A percentile compares a stretch with the other conserved stretches of the same genome.
Conservation (phyloP, 2,113 vertebrate species). For the Baryphthengus martii region DNA sequence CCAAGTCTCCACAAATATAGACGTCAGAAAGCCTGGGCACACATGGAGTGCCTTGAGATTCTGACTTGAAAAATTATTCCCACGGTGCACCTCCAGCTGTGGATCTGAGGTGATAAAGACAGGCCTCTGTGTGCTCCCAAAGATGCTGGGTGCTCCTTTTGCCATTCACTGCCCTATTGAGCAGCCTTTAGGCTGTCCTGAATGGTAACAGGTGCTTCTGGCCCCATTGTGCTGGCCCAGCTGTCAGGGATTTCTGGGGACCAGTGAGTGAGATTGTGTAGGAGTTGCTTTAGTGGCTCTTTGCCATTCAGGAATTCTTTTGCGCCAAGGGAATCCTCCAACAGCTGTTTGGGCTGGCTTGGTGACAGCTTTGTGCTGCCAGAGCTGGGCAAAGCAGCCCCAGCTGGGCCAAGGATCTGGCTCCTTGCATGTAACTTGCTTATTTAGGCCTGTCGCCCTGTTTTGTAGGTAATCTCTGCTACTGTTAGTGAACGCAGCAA, state of each 20-base stretch:
- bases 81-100: constrained; percentile 39
- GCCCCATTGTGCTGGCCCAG: constrained; percentile 57
- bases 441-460: constrained; percentile 56
- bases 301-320: constrained; percentile 70
- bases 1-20: background rate
- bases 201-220: constrained; percentile 66
- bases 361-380: constrained; percentile 65
- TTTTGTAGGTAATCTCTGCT: constrained; percentile 36
- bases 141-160: constrained; percentile 4
- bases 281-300: constrained; percentile 63
- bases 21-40: background rate
- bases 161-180: constrained; percentile 46
- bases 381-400: constrained; percentile 43
- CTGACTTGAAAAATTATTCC: constrained; percentile 19
- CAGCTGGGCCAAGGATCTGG: constrained; percentile 57
- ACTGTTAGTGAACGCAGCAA: constrained; percentile 30
- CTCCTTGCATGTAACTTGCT: constrained; percentile 36
- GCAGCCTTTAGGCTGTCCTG: constrained; percentile 43
- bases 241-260: constrained; percentile 68
- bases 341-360: constrained; percentile 66
- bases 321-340: constrained; percentile 66
- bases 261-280: constrained; percentile 61
- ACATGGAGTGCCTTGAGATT: background rate
- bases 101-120: constrained; percentile 17
- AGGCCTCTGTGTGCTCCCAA: background rate